Conservation (phyloP, 2,888 invertebrate species). For the Calliscelio sp. region DNA sequence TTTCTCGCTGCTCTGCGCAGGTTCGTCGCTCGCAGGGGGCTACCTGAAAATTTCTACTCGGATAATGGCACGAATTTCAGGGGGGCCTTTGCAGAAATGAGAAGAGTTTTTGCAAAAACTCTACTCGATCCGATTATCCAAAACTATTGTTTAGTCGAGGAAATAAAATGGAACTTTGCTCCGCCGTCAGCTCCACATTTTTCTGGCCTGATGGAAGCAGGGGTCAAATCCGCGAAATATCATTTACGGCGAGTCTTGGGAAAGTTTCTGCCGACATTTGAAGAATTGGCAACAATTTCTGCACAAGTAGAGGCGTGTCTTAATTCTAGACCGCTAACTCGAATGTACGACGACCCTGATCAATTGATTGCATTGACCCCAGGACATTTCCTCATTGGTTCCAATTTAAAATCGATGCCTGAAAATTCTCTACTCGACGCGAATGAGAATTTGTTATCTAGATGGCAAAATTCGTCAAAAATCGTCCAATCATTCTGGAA, state of each 20-base stretch:
- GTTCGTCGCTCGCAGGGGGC: conserved; percentile 14
- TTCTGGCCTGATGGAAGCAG: too few relatives aligned
- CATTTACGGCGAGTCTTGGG: conserved; percentile 74
- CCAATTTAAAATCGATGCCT: too few relatives aligned
- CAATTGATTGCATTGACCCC: too few relatives aligned
- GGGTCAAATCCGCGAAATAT: conserved; percentile 75
- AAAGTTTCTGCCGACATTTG: not conserved
- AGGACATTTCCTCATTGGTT: too few relatives aligned
- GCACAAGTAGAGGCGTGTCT: conserved; percentile 30
- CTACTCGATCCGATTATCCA: too few relatives aligned
- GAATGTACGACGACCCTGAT: conserved; percentile 6
- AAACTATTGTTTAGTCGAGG: too few relatives aligned
- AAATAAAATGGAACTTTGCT: too few relatives aligned
- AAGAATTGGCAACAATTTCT: conserved; percentile 35
- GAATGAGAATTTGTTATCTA: not conserved
- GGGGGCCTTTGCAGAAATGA: too few relatives aligned
- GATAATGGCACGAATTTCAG: too few relatives aligned
- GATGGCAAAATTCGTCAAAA: not conserved
- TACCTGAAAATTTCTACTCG: too few relatives aligned
- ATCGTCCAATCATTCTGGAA: not conserved
- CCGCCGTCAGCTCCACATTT: too few relatives aligned
- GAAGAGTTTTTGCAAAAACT: too few relatives aligned
- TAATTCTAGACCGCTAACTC: conserved; percentile 14
- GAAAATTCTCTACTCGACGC: not conserved
- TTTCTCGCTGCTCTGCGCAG: not conserved